These are phyloP conservation scores for Stichodactyla mertensii DNA, from an alignment of 64 coral and sea anemone species.

Conservation along the genomic window DNA sequence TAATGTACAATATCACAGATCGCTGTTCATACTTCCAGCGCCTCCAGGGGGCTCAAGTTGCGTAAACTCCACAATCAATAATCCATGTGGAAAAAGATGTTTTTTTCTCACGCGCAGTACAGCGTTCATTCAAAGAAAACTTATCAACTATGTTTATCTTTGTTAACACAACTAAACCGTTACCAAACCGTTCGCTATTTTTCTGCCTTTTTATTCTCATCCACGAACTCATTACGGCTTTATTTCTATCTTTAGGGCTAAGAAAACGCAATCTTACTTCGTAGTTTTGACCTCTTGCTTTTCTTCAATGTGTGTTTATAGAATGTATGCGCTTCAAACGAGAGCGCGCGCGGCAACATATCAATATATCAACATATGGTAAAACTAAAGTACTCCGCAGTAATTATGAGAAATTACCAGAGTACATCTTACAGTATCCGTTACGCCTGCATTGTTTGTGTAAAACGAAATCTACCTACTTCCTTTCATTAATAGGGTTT, in stretches of 20 bases:
- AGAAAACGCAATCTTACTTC: neutral
- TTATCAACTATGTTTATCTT: neutral
- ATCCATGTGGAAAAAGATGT: neutral
- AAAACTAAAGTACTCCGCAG: neutral
- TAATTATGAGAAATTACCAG: neutral
- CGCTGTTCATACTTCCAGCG: neutral
- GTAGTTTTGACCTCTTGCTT: neutral
- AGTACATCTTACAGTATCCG: neutral
- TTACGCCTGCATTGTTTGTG: neutral
- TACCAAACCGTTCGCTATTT: neutral
- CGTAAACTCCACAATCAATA: constrained; percentile 12
- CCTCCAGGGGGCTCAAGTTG: constrained; percentile 8
- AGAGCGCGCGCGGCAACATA: neutral
- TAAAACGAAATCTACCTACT: neutral
- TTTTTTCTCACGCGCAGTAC: constrained; percentile 7
- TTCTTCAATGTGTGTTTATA: neutral
- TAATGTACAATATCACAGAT: constrained; percentile 4
- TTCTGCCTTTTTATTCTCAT: neutral
- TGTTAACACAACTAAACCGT: neutral
- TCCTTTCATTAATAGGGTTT: neutral
- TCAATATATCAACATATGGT: neutral
- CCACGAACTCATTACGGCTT: neutral
- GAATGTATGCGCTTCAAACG: neutral
- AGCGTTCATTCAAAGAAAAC: constrained; percentile 20
- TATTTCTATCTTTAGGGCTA: neutral